Evolutionary conservation across 2,888 invertebrate genomes (phyloP), one percentile per base, ranked within the genome.

Genomic region (Caenorhabditis drosophilae): DNA sequence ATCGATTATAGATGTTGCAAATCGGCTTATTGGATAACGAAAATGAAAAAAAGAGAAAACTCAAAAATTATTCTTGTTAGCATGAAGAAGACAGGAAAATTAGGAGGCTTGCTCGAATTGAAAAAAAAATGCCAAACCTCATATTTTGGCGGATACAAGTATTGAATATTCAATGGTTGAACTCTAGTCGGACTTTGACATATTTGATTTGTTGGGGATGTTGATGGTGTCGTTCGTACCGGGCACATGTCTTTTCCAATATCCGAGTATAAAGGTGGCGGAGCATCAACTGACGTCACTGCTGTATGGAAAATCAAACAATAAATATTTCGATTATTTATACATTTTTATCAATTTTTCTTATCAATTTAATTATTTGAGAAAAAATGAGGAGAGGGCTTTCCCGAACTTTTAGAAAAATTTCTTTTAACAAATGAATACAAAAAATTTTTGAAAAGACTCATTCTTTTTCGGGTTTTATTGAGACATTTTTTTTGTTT

Each of bases 141-240:
- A 42, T 70, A 70, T 56, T 50, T 67, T 18, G 70, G 70, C 15
- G 70, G 70, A 20, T 67, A 70, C 45, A 70, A 35, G 23, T 70
- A 70, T 45, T 70, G 70, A 44, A 70, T 70, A 23, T 64, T 61
- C 49, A 70, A 34, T 22, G 70, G 63, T 27, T 58, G 66, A 11
- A 63, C 60, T 15, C 64, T 46, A 15, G 57, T 31, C 12, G 63
- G 63, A 18, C 63, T 3, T 7, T 20, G 31, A 46, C 46, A 27
- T 7, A 7, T 40, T 16, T 40, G 40, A 7, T 9, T 6, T 18
- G 40, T 6, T 9, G 6, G 25, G 18, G 35, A 46, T n/a, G 53
- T 52, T 2, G 66, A 60, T 7, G 67, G 61, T 12, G 62, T 58
- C 6, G 67, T 67, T n/a, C 70, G 48, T 44, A 67, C 49, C 12